Evolutionary conservation across 1,140 invertebrate genomes (phyloP), one percentile per base, ranked within the genome.

Genomic region (Drosophila persimilis): DNA sequence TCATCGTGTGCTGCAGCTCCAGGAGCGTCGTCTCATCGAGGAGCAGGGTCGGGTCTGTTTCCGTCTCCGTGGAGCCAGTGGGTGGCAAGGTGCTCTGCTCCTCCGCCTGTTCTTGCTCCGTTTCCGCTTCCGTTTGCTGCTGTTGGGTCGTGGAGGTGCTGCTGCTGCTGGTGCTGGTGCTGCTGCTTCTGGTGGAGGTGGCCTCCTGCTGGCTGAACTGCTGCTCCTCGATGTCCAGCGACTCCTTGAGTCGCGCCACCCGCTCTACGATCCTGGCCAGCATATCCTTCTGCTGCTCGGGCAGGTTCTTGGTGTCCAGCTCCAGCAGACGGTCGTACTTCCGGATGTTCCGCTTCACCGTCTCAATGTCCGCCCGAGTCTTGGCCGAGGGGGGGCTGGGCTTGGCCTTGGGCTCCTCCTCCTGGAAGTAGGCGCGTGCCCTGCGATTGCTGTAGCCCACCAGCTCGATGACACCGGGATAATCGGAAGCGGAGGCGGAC

Each of bases 221-320:
- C 46, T 77, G 77, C 53, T 90, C 86, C 44, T 89, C 75, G 13
- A 91, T 90, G 43, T 91, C 90, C 41, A 91, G 50, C 1, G 88
- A 83, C 29, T 91, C 90, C 55, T 91, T 91, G 0, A 91, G 63
- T 0, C 90, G 61, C 2, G 90, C 90, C 57, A 91, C 90, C 35
- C 90, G 77, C 59, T 91, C 90, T 24, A 91, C 90, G 35, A 91
- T 91, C 3, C 90, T 64, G 41, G 91, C 90, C 62, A 91, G 60
- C 85, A 91, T 90, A 56, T 91, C 88, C 89, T 91, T 91, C 53
- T 91, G 90, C 46, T 79, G 85, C 59, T 91, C 90, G 3, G 90
- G 88, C 53, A 91, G 44, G 57, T 91, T 90, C 63, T 89, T 90
- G 0, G 90, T 91, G 53, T 91, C 90, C 44, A 91, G 41, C 56